Base-by-base conservation (phyloP, 2,888 invertebrate species). In the Lissonota sp. region DNA sequence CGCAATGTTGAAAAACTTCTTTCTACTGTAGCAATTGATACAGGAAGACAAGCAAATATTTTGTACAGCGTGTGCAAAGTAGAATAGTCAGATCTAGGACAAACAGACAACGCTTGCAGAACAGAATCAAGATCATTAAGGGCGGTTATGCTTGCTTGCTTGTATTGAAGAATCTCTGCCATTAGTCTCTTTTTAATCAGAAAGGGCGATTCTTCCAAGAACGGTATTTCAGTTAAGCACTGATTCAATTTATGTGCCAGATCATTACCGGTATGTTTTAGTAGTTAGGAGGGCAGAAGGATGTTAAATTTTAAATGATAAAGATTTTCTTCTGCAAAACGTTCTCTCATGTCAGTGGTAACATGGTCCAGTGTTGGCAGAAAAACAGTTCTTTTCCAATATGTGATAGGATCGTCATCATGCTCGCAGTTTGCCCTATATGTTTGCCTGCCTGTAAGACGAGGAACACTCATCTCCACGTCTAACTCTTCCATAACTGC, bases 1-100 rank as follows among this genome's bases (percentile, higher is more conserved):
- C 79, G 67, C 49, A 86, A 67, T 8, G 83, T 86, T 49, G 82
- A 85, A 73, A 85, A 84, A 26, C 72, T 77, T 57, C 84, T 63
- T 66, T 84, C 84, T 12, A 83, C 79, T 4, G 79, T 72, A 44
- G 83, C 80, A 39, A 80, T 82, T 40, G 77, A 83, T n/a, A 69
- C 57, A 0, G 80, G 84, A 8, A 82, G 57, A 12, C 75, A 66
- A 10, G 60, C 39, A 14, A 77, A 62, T 51, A 74, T 64, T 49
- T 70, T 39, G 1, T 73, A 49, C 42, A 79, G 55, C 40, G 14
- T 55, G 40, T 53, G 40, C 14, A 71, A 49, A 10, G 42, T 16
- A 8, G 71, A 66, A 62, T 77, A 80, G 55, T 55, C 55, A 16
- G 16, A 16, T 55, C 6, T 55, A 16, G 16, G 16, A 16, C 55